phyloP scores from a whole-genome alignment of 2,797 vertebrate genomes.

The Pachyuromys duprasi region DNA sequence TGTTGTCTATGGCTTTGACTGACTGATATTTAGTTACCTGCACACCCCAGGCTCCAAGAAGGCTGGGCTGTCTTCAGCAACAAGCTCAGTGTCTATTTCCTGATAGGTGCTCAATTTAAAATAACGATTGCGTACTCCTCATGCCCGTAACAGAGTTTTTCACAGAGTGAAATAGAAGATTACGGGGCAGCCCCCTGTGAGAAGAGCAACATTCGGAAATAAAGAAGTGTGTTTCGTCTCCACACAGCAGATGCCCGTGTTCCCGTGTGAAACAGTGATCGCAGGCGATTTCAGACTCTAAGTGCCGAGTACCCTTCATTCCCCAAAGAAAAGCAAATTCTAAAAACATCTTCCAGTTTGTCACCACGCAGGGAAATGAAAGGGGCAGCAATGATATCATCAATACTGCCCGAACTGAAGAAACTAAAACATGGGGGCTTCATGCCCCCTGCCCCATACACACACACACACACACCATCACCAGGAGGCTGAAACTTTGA shows the following conservation, averaged over 20 bases:
- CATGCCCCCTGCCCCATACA: neutral
- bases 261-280: neutral
- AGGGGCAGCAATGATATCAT: slow-evolving; percentile 24
- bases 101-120: neutral
- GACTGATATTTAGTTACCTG: neutral
- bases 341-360: neutral
- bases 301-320: slow-evolving; percentile 13
- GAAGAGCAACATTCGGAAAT: slow-evolving; percentile 27
- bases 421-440: slow-evolving; percentile 51
- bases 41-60: neutral
- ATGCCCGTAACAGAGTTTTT: neutral
- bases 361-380: slow-evolving; percentile 51
- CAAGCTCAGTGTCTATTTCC: neutral
- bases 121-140: neutral
- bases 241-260: neutral
- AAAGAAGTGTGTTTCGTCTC: neutral
- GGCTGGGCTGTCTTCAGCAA: neutral
- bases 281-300: slow-evolving; percentile 22
- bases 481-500: slow-evolving; percentile 17
- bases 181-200: neutral
- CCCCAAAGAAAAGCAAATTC: slow-evolving; percentile 32
- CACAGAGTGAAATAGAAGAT: neutral
- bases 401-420: neutral
- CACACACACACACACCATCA: neutral
- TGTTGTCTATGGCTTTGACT: neutral